Conservation (phyloP, 2,797 vertebrate genomes). For the Meda fulgida region DNA sequence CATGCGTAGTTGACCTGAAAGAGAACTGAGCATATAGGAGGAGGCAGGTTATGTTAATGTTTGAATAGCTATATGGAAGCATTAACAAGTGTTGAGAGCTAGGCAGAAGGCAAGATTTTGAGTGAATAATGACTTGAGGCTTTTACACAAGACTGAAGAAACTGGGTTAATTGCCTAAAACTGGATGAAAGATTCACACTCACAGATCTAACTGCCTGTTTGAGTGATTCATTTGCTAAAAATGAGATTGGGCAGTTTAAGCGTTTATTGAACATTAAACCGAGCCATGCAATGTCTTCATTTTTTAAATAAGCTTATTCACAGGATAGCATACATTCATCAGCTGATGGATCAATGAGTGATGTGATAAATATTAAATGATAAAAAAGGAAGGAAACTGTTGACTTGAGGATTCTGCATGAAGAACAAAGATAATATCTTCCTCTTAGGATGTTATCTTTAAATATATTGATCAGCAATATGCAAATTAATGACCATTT, state of each 20-base stretch:
- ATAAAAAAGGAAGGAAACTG: neutral
- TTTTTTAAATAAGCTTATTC: conserved; percentile 14
- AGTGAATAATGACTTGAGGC: conserved; percentile 1
- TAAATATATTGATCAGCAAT: neutral
- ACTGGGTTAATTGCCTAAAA: conserved; percentile 31
- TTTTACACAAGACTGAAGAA: conserved; percentile 8
- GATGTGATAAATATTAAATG: neutral
- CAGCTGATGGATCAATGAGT: conserved; percentile 6
- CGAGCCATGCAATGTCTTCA: neutral
- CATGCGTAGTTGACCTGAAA: neutral
- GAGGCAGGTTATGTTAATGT: neutral
- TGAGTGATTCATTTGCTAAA: conserved; percentile 23
- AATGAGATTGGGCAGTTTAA: neutral
- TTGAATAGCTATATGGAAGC: neutral
- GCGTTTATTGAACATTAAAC: neutral
- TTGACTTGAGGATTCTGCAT: neutral
- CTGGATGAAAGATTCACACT: conserved; percentile 23
- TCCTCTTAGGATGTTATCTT: neutral
- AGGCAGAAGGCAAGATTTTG: neutral
- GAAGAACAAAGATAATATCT: neutral
- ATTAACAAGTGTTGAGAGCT: neutral
- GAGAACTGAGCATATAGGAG: neutral
- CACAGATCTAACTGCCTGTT: conserved; percentile 9
- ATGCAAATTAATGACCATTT: neutral
- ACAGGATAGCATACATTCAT: neutral